Evolutionary conservation across 2,113 vertebrate genomes (phyloP), one percentile per base, ranked within the genome.

Genomic region (Tragelaphus imberbis): DNA sequence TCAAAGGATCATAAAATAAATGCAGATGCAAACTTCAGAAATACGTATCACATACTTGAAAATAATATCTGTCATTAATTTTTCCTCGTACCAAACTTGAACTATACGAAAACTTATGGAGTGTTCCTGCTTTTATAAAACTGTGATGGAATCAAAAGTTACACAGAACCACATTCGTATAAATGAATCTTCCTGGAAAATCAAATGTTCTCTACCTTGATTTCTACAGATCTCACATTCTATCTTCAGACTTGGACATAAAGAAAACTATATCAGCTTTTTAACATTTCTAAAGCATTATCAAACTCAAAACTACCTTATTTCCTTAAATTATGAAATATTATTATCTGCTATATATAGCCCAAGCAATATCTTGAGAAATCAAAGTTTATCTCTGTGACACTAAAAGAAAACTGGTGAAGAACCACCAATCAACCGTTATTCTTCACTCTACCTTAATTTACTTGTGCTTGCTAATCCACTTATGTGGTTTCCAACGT

Each of bases 401-500:
- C 10, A 63, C 9, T 21, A 68, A 88, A 77, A 92, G 4, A 84
- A 98, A 96, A 88, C 0, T 25, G 95, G 91, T 94, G 23, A 53
- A 55, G 63, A 82, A 51, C 25, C n/a, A 27, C 79, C 84, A 33
- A 53, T 9, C 91, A 92, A 56, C n/a, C 94, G 68, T 40, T 80
- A 84, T 9, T 49, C 88, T 51, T 81, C 94, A 98, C 95, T 95
- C 58, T 99, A 99, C 99, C 99, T 99, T 98, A 99, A 98, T 98
- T 98, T 99, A 79, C 99, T 97, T 88, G 99, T 99, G 98, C 99
- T 99, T 95, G 98, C 98, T 97, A 99, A 98, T 98, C 99, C 99
- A 97, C 98, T 99, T 98, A 99, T 98, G 80, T 99, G 99, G 97
- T 99, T 99, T 96, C 99, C 99, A 98, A 99, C 94, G 75, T 99